phyloP scores from a whole-genome alignment of 2,888 invertebrate species.

The Lycocerus yunnanus region DNA sequence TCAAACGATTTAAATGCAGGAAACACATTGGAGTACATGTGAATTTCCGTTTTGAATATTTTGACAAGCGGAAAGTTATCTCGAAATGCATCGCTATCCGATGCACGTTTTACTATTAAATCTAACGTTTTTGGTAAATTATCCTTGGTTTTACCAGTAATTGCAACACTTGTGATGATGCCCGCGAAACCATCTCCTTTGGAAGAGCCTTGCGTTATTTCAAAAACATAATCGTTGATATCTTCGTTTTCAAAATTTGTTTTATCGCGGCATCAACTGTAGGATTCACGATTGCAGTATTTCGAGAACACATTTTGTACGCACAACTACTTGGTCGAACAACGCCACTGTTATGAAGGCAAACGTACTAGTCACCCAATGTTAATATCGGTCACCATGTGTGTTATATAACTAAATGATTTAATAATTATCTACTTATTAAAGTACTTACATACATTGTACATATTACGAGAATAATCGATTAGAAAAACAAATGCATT shows the following conservation, averaged over 20 bases:
- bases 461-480: too few species aligned
- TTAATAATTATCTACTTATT: too few species aligned
- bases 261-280: not conserved
- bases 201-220: not conserved
- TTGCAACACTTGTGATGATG: not conserved
- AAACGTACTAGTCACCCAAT: too few species aligned
- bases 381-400: too few species aligned
- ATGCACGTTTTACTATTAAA: not conserved
- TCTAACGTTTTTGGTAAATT: not conserved
- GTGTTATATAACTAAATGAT: too few species aligned
- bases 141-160: not conserved
- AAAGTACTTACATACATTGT: too few species aligned
- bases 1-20: not conserved
- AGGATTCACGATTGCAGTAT: too few species aligned
- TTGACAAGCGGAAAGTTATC: not conserved
- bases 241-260: not conserved
- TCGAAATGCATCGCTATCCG: not conserved
- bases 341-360: too few species aligned
- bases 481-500: too few species aligned
- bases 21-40: not conserved
- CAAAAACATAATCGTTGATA: not conserved
- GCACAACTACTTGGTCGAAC: too few species aligned
- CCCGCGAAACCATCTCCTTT: not conserved
- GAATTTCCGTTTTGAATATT: not conserved
- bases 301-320: too few species aligned